A percentile compares a stretch with the other conserved stretches of the same genome.
phyloP scores from a whole-genome alignment of 2,113 vertebrate species.

The Syngnathus scovelli region DNA sequence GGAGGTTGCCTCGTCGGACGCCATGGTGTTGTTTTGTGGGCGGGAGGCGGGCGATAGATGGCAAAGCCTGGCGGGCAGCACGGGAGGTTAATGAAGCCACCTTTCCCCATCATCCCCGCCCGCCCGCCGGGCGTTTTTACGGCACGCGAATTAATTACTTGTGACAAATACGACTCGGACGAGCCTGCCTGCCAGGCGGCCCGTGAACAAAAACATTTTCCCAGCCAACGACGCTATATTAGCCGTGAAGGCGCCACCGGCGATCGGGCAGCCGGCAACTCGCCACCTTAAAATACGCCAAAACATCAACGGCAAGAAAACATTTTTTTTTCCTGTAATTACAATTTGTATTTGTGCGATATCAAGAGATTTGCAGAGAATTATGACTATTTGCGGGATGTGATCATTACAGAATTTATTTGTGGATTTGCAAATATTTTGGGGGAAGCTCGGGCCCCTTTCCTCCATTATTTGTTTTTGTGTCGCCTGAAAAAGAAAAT shows the following conservation, averaged over 20 bases:
- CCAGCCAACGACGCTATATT: slow-evolving; percentile 44
- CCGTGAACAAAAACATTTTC: slow-evolving; percentile 71
- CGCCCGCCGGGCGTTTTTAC: slow-evolving; percentile 59
- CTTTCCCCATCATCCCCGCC: slow-evolving; percentile 59
- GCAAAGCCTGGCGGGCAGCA: slow-evolving; percentile 45
- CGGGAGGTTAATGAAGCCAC: slow-evolving; percentile 68
- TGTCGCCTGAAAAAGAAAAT: too few relatives aligned
- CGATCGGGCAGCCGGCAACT: too few relatives aligned
- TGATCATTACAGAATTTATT: too few relatives aligned
- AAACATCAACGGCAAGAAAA: background rate
- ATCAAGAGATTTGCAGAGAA: too few relatives aligned
- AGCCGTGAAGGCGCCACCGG: slow-evolving; percentile 36
- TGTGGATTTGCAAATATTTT: too few relatives aligned
- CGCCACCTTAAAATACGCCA: background rate
- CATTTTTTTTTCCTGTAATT: too few relatives aligned
- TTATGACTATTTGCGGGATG: too few relatives aligned
- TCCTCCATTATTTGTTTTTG: too few relatives aligned
- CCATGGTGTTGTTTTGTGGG: background rate
- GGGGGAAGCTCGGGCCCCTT: too few relatives aligned
- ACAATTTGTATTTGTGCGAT: too few relatives aligned
- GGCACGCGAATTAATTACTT: slow-evolving; percentile 68
- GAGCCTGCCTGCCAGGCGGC: slow-evolving; percentile 53
- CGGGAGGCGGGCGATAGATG: slow-evolving; percentile 24
- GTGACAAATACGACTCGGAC: slow-evolving; percentile 65
- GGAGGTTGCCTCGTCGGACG: background rate